Base-by-base conservation (phyloP, 2,888 invertebrate genomes). In the Nyleta sp. region DNA sequence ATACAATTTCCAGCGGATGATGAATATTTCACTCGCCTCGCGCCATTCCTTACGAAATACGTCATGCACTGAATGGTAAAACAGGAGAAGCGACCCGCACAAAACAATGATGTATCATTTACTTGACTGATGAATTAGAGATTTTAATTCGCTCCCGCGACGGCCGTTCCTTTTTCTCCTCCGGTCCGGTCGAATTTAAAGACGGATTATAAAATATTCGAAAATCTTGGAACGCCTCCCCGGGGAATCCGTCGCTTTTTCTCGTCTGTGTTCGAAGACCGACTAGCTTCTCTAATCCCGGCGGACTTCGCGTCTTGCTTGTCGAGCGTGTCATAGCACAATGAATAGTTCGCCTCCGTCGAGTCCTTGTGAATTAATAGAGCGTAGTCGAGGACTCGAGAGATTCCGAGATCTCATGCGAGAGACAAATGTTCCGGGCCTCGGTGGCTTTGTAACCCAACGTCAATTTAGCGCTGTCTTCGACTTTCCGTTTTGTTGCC, bases 331-430 rank as follows among this genome's bases (percentile, higher is more conserved):
- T 83, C 81, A 82, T 80, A 81, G 74, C 60, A 70, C 80, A 80
- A 81, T 81, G 80, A 81, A 83, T 83, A 83, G 81, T 73, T 70
- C 80, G 81, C 74, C 76, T 81, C 73, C 72, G 75, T 71, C 77
- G 82, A 80, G 79, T 81, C 81, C 82, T 80, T 77, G 72, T 78
- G 80, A 81, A 84, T 84, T 84, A 84, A 84, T 83, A 83, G 83
- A 83, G 82, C 83, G 75, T 77, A 67, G 75, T 78, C 68, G 76
- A 76, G 57, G 76, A 70, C 81, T 81, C 83, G 65, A 44, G 81
- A 80, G 82, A 72, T 80, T 78, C 71, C 70, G 74, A 65, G 75
- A 75, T 72, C 67, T 71, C 67, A 55, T 71, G 64, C 53, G 52
- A 67, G 67, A 74, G 71, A 75, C 67, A 67, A 75, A 79, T 72